Percentiles rank a stretch among this genome's conserved stretches.
Evolutionary conservation across 2,797 vertebrate genomes (phyloP).

Genomic region (Notolepis coatsorum): DNA sequence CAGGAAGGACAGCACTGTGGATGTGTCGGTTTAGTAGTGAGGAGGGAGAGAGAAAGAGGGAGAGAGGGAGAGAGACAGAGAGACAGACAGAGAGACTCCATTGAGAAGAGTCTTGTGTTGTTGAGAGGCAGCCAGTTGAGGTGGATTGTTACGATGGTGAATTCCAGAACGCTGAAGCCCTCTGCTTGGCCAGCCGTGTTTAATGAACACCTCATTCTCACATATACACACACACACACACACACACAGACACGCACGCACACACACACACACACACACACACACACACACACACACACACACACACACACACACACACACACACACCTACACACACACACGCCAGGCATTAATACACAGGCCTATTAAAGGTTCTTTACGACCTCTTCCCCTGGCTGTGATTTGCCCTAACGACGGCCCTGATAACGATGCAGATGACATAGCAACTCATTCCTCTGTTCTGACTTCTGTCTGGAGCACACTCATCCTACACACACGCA

Average conservation of each 20-base stretch:
- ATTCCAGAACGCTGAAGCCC: constrained; percentile 36
- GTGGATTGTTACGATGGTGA: constrained; percentile 11
- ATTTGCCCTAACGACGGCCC: constrained; percentile 21
- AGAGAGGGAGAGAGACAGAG: constrained; percentile 3
- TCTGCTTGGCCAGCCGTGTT: not conserved
- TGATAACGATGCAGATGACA: constrained; percentile 31
- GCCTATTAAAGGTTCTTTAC: constrained; percentile 14
- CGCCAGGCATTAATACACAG: no score
- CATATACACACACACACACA: not conserved
- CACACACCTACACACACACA: no score
- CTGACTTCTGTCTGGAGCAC: constrained; percentile 41
- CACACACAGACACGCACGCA: not conserved
- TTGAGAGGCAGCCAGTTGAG: constrained; percentile 28
- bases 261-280: constrained; percentile 25
- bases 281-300: constrained; percentile 1
- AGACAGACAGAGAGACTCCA: constrained; percentile 16
- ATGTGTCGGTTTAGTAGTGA: not conserved
- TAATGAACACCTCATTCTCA: constrained; percentile 9
- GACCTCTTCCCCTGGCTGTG: constrained; percentile 5
- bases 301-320: constrained; percentile 11
- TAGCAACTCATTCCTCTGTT: constrained; percentile 22
- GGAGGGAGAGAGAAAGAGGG: not conserved
- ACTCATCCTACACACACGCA: not conserved
- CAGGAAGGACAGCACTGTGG: not conserved
- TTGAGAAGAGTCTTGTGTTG: constrained; percentile 8